A percentile compares a stretch with the other conserved stretches of the same genome.
These are phyloP conservation scores for Picathartes gymnocephalus DNA, from an alignment of 2,113 vertebrate genomes.

Conservation along the genomic window DNA sequence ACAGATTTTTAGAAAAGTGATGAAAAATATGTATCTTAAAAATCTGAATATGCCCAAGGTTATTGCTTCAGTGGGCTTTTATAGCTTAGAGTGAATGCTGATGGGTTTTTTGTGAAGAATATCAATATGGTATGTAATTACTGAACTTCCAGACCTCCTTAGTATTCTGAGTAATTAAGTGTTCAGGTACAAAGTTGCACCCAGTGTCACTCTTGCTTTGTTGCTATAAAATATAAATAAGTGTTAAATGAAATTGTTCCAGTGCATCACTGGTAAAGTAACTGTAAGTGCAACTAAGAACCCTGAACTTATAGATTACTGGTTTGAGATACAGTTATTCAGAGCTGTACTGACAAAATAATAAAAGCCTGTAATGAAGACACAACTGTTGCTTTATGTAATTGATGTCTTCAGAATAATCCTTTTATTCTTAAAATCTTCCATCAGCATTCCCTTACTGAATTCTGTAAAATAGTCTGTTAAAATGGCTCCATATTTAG, in stretches of 20 bases:
- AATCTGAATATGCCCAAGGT: not conserved
- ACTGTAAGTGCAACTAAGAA: not conserved
- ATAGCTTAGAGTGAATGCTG: not conserved
- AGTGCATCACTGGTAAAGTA: not conserved
- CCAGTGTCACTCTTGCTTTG: not conserved
- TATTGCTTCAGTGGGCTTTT: not conserved
- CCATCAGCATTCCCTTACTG: not conserved
- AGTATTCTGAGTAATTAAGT: not conserved
- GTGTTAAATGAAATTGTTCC: not conserved
- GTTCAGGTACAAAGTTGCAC: not conserved
- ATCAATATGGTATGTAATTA: not conserved
- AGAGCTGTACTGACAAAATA: not conserved
- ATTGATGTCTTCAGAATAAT: not conserved
- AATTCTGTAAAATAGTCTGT: not conserved
- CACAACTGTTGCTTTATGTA: not conserved
- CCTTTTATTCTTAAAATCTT: not conserved
- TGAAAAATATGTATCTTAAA: not conserved
- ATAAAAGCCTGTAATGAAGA: not conserved
- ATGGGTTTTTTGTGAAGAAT: not conserved
- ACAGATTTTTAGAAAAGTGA: not conserved
- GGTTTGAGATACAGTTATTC: not conserved
- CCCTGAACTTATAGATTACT: not conserved
- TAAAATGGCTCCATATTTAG: not conserved
- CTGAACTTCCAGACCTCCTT: not conserved
- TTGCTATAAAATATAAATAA: not conserved